Percentiles rank a stretch among this genome's conserved stretches.
Evolutionary conservation across 2,888 invertebrate genomes (phyloP).

Genomic region (Harpalus rubripes): DNA sequence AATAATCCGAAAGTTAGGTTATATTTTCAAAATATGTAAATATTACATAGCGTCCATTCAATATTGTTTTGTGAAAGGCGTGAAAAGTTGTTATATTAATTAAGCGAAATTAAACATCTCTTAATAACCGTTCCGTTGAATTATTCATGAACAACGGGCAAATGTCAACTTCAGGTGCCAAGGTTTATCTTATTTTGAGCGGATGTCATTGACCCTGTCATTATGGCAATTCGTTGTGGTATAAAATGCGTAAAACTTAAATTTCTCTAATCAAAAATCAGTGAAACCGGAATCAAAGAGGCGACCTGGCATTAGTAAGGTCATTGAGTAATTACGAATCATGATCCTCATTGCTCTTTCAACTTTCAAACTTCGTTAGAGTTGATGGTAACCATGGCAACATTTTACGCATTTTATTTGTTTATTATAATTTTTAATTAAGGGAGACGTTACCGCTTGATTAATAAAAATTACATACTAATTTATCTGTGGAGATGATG

Average conservation of each 20-base stretch:
- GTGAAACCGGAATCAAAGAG: constrained; percentile 34
- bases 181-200: constrained; percentile 36
- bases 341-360: constrained; percentile 4
- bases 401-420: constrained; percentile 25
- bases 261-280: constrained; percentile 55
- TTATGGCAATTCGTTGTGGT: constrained; percentile 30
- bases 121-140: constrained; percentile 12
- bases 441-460: constrained; percentile 7
- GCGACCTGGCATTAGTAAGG: constrained; percentile 19
- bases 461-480: constrained; percentile 19
- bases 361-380: constrained; percentile 41
- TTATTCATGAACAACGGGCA: constrained; percentile 47
- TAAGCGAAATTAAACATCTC: constrained; percentile 10
- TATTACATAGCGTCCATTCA: not conserved
- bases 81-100: constrained; percentile 17
- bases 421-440: constrained; percentile 43
- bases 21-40: constrained; percentile 23
- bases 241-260: constrained; percentile 18
- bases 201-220: constrained; percentile 39
- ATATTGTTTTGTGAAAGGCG: constrained; percentile 49
- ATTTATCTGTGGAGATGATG: constrained; percentile 17
- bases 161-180: constrained; percentile 29
- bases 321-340: constrained; percentile 23
- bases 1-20: constrained; percentile 5
- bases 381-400: not conserved